Evolutionary conservation across 2,888 invertebrate genomes (phyloP).

Genomic region (Molanna angustata): DNA sequence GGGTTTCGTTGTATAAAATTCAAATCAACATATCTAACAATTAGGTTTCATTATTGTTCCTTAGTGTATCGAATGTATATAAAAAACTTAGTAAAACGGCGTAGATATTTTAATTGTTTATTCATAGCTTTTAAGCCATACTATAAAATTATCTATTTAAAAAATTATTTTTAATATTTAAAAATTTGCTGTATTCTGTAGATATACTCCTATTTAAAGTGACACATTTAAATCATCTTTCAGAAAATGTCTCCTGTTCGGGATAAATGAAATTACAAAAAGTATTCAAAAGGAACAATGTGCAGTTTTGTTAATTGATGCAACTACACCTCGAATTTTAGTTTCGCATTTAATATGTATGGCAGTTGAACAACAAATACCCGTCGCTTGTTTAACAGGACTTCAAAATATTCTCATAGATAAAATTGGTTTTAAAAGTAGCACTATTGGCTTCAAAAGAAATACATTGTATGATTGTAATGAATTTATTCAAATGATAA

Average conservation of each 20-base stretch:
- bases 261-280: constrained; percentile 43
- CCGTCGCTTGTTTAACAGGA: constrained; percentile 44
- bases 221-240: too few species aligned
- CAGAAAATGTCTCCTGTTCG: constrained; percentile 41
- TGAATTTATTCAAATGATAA: too few species aligned
- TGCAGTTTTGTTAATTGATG: constrained; percentile 46
- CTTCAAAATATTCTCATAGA: constrained; percentile 39
- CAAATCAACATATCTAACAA: too few species aligned
- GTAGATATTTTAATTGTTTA: too few species aligned
- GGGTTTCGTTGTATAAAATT: too few species aligned
- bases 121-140: too few species aligned
- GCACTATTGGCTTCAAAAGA: constrained; percentile 45
- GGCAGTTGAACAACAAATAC: constrained; percentile 40
- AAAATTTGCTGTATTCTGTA: not conserved
- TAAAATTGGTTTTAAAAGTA: constrained; percentile 47
- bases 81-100: too few species aligned
- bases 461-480: too few species aligned
- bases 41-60: too few species aligned
- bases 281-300: constrained; percentile 37
- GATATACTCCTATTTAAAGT: not conserved
- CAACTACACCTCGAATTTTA: constrained; percentile 44
- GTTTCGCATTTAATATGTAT: constrained; percentile 46
- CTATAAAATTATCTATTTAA: too few species aligned
- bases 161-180: too few species aligned
- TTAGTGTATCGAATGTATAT: too few species aligned